phyloP scores from a whole-genome alignment of 2,113 vertebrate genomes.

The Scolopax mira region DNA sequence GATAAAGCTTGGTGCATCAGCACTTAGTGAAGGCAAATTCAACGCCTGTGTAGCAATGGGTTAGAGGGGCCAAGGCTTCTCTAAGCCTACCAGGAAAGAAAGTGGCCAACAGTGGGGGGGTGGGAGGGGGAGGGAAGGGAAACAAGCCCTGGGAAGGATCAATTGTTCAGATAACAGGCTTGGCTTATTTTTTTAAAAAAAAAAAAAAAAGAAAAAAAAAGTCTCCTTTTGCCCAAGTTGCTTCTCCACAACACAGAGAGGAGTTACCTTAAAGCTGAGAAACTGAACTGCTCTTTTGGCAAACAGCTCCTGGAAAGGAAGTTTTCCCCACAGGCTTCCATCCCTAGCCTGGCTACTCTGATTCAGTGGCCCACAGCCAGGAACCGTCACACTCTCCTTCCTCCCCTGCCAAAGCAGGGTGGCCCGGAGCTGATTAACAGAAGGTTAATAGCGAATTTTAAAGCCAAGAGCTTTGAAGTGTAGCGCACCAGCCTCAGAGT shows the following conservation, averaged over 20 bases:
- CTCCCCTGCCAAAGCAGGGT: not conserved
- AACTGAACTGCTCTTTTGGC: slow-evolving; percentile 23
- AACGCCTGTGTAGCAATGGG: not conserved
- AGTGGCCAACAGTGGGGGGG: not conserved
- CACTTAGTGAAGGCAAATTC: slow-evolving; percentile 61
- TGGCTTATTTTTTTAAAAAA: not conserved
- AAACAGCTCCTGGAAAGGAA: slow-evolving; percentile 22
- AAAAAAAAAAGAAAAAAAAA: not conserved
- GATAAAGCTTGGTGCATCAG: slow-evolving; percentile 50
- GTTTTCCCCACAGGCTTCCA: not conserved
- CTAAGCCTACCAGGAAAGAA: not conserved
- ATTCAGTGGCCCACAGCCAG: not conserved
- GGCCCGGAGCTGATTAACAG: not conserved
- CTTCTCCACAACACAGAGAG: not conserved
- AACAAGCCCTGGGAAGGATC: not conserved
- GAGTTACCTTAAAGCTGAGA: slow-evolving; percentile 59
- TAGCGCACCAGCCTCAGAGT: slow-evolving; percentile 23
- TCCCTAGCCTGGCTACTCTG: not conserved
- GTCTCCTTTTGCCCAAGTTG: not conserved
- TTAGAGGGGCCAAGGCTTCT: slow-evolving; percentile 30
- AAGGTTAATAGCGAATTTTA: not conserved
- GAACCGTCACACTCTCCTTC: not conserved
- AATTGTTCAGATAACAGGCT: not conserved
- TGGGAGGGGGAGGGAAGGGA: not conserved
- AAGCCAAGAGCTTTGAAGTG: slow-evolving; percentile 8